Conservation (phyloP, 2,113 vertebrate species). For the Amazona vittata region DNA sequence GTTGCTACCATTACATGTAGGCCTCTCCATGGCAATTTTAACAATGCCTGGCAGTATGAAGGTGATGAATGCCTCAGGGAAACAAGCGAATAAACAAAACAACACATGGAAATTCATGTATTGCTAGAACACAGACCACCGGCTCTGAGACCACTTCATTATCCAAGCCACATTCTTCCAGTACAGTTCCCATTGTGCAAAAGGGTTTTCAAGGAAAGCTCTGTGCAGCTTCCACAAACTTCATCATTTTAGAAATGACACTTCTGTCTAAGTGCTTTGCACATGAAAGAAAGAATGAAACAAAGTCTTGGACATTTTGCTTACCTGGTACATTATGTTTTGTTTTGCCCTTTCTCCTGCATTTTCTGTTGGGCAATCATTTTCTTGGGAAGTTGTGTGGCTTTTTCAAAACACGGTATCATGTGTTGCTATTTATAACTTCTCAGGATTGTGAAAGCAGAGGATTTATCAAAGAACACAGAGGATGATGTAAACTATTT, state of each 20-base stretch:
- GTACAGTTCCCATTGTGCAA: neutral
- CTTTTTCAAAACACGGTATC: neutral
- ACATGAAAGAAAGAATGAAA: neutral
- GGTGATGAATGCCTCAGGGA: neutral
- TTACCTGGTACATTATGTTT: neutral
- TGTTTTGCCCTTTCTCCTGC: neutral
- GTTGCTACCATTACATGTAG: neutral
- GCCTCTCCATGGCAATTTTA: neutral
- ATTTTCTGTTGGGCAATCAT: neutral
- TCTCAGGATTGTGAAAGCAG: constrained; percentile 5
- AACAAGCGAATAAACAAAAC: rapidly evolving
- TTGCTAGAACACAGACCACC: neutral
- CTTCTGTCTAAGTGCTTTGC: neutral
- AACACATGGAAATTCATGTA: neutral
- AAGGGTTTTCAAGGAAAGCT: neutral
- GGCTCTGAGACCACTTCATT: neutral
- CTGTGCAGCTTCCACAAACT: neutral
- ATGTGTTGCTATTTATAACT: constrained; percentile 14
- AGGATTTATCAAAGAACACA: neutral
- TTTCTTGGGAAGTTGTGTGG: constrained; percentile 9
- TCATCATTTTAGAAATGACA: neutral
- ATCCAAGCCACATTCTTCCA: neutral
- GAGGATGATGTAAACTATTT: constrained; percentile 5
- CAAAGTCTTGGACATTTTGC: neutral
- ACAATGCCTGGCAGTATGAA: neutral